phyloP scores from a whole-genome alignment of 1,140 invertebrate species.

The Drosophila littoralis region DNA sequence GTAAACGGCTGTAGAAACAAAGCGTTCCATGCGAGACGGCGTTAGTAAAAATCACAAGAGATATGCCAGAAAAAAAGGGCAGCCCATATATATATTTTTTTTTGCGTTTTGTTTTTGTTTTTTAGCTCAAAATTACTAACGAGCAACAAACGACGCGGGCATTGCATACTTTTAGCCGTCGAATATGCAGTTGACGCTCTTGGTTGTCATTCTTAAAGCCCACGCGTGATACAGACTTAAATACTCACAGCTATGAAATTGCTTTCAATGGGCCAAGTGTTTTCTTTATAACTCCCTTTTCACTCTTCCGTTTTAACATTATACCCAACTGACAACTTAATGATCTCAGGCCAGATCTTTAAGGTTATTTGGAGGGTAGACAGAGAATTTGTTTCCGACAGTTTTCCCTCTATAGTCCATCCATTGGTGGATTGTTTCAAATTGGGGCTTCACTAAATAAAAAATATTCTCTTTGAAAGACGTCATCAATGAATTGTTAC shows the following conservation, averaged over 20 bases:
- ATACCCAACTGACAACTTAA: too few species aligned
- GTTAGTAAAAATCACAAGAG: constrained; percentile 62
- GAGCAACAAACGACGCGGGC: constrained; percentile 52
- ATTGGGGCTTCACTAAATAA: too few species aligned
- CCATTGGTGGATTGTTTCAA: too few species aligned
- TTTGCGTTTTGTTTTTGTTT: constrained; percentile 11
- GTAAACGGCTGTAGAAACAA: constrained; percentile 76
- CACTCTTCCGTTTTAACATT: too few species aligned
- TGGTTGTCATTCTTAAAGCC: constrained; percentile 23
- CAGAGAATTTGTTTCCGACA: too few species aligned
- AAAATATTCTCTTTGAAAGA: too few species aligned
- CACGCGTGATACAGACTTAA: constrained; percentile 4
- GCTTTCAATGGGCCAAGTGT: too few species aligned
- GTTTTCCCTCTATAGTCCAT: too few species aligned
- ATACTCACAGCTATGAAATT: not conserved
- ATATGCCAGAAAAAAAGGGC: constrained; percentile 66
- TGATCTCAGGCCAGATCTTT: too few species aligned
- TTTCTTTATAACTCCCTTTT: too few species aligned
- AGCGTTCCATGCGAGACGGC: constrained; percentile 35
- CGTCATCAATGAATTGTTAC: too few species aligned
- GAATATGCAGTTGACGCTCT: constrained; percentile 6
- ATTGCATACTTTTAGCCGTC: constrained; percentile 33
- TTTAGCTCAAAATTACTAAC: constrained; percentile 53
- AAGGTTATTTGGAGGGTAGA: too few species aligned
- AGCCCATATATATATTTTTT: constrained; percentile 28